These are phyloP conservation scores for Chrysocyon brachyurus DNA, from an alignment of 2,797 vertebrate genomes.

Conservation along the genomic window DNA sequence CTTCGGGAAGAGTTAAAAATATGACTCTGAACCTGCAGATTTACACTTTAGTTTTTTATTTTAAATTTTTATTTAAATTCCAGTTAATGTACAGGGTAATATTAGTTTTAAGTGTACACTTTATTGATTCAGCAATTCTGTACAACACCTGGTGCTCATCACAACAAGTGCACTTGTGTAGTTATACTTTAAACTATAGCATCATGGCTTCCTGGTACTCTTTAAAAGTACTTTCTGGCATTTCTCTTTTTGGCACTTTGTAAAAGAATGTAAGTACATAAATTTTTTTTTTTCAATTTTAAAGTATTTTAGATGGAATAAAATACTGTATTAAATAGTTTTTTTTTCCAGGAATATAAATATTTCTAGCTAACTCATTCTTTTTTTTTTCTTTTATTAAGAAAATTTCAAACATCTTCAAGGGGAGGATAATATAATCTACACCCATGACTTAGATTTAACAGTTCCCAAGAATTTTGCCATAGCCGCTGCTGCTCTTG, in stretches of 20 bases:
- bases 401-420: neutral
- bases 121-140: neutral
- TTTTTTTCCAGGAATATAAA: constrained; percentile 1
- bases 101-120: neutral
- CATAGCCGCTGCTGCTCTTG: neutral
- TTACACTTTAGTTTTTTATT: neutral
- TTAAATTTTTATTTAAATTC: neutral
- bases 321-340: neutral
- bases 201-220: constrained; percentile 1
- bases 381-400: neutral
- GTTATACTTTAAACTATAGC: neutral
- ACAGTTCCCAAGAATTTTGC: neutral
- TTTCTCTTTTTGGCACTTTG: neutral
- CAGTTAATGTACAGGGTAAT: neutral
- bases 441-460: neutral
- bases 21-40: constrained; percentile 48
- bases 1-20: constrained; percentile 64
- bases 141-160: neutral
- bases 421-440: neutral
- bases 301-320: constrained; percentile 25
- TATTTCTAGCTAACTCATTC: constrained; percentile 38
- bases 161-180: neutral
- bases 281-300: constrained; percentile 47
- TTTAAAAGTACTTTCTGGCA: constrained; percentile 19
- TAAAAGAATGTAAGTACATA: constrained; percentile 31